Conservation (phyloP, 2,888 invertebrate genomes). For the Drosophila rubida region DNA sequence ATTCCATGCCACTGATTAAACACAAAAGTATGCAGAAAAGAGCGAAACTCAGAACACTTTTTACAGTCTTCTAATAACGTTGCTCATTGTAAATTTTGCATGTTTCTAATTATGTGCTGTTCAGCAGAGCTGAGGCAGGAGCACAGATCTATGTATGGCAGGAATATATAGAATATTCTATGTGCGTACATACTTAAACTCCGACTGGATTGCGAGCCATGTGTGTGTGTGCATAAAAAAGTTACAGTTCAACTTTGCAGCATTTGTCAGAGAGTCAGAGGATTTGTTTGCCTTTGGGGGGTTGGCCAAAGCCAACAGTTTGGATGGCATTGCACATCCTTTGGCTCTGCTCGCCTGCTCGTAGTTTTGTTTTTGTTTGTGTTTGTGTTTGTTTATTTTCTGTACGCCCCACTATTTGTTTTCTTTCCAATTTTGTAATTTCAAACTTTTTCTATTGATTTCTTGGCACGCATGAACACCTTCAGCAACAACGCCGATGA, state of each 20-base stretch:
- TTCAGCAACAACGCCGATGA: slow-evolving; percentile 67
- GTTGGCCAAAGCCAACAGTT: slow-evolving; percentile 60
- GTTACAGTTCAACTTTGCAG: slow-evolving; percentile 75
- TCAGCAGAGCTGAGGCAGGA: no score
- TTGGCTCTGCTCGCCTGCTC: slow-evolving; percentile 1
- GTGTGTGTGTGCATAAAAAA: slow-evolving; percentile 31
- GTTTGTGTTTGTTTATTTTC: slow-evolving; percentile 48
- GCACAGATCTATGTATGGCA: slow-evolving; percentile 20
- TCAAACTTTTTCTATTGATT: slow-evolving; percentile 80
- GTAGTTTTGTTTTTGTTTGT: slow-evolving; percentile 45
- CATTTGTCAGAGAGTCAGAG: slow-evolving; percentile 78
- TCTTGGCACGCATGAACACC: slow-evolving; percentile 79
- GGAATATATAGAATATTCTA: slow-evolving; percentile 37
- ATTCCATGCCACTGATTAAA: slow-evolving; percentile 20
- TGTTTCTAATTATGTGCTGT: background rate
- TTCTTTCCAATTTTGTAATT: slow-evolving; percentile 79
- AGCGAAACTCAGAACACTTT: background rate
- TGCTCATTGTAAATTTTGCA: background rate
- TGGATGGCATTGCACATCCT: slow-evolving; percentile 34
- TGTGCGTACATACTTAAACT: slow-evolving; percentile 23
- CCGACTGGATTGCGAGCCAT: slow-evolving; percentile 18
- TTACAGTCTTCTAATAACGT: background rate
- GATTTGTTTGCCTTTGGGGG: slow-evolving; percentile 76
- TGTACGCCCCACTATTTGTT: slow-evolving; percentile 72
- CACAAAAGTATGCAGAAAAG: background rate